A percentile compares a stretch with the other conserved stretches of the same genome.
Evolutionary conservation across 2,797 vertebrate species (phyloP).

Genomic region (Onychomys torridus): DNA sequence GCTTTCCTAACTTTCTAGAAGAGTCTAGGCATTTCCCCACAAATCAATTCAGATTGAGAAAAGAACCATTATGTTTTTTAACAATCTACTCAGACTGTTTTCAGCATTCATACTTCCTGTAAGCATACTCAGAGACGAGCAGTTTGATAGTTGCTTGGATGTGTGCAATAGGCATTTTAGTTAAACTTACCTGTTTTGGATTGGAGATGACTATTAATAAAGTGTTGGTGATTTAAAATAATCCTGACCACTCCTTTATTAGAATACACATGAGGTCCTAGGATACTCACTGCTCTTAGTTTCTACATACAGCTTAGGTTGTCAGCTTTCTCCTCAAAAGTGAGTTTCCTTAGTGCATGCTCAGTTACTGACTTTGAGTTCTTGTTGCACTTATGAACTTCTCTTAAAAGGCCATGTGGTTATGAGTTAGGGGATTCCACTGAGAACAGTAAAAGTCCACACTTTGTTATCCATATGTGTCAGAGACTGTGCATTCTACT

Average conservation of each 20-base stretch:
- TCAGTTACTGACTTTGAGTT: background rate
- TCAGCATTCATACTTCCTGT: background rate
- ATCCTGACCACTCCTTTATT: background rate
- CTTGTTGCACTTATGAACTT: background rate
- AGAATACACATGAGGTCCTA: background rate
- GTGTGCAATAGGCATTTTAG: background rate
- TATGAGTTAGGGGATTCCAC: background rate
- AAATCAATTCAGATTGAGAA: background rate
- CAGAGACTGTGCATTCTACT: background rate
- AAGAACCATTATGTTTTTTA: constrained; percentile 18
- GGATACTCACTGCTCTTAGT: background rate
- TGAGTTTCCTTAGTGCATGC: background rate
- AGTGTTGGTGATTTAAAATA: background rate
- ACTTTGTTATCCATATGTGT: background rate
- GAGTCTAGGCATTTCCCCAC: background rate
- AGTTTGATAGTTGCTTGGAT: constrained; percentile 10
- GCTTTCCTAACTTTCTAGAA: background rate
- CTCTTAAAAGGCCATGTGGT: background rate
- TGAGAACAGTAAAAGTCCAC: background rate
- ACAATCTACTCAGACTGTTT: background rate
- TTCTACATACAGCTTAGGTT: background rate
- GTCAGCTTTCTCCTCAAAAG: background rate
- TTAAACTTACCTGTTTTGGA: constrained; percentile 45
- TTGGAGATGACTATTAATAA: background rate
- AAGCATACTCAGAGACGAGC: constrained; percentile 27